Conservation (phyloP, 2,888 invertebrate genomes). For the Netelia inedita region DNA sequence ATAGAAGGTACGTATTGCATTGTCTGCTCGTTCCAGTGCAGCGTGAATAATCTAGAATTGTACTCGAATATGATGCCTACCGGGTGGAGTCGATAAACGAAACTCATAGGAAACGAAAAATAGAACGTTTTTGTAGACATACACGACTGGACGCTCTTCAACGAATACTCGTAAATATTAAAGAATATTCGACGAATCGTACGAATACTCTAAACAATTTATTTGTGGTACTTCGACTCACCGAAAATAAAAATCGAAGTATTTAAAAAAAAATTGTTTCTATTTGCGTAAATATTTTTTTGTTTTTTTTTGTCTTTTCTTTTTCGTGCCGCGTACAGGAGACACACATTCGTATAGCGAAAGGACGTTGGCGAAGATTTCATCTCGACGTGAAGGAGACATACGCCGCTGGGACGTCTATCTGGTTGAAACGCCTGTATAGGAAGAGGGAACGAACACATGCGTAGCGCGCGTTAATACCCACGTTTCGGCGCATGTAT, state of each 20-base stretch:
- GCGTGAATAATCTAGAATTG: conserved; percentile 1
- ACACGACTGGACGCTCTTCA: too few relatives aligned
- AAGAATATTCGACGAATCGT: too few relatives aligned
- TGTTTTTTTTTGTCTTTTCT: background rate
- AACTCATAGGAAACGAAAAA: too few relatives aligned
- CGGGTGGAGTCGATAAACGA: background rate
- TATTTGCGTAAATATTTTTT: too few relatives aligned
- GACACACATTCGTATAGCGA: background rate
- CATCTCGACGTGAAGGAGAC: conserved; percentile 15
- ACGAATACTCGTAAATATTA: too few relatives aligned
- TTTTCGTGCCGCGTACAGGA: background rate
- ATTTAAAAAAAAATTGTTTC: too few relatives aligned
- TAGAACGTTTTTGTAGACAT: too few relatives aligned
- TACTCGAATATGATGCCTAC: background rate
- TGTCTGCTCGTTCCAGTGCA: background rate
- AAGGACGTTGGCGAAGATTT: background rate
- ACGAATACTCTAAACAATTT: too few relatives aligned
- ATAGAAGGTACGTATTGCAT: background rate
- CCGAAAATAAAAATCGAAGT: too few relatives aligned
- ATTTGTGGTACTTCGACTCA: too few relatives aligned
- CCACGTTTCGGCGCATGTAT: background rate
- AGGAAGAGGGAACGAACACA: conserved; percentile 20
- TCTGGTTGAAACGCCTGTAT: conserved; percentile 2
- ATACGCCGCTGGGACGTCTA: conserved; percentile 9
- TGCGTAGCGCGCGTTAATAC: conserved; percentile 3